phyloP scores from a whole-genome alignment of 1,140 invertebrate genomes.

The Vanessa atalanta region DNA sequence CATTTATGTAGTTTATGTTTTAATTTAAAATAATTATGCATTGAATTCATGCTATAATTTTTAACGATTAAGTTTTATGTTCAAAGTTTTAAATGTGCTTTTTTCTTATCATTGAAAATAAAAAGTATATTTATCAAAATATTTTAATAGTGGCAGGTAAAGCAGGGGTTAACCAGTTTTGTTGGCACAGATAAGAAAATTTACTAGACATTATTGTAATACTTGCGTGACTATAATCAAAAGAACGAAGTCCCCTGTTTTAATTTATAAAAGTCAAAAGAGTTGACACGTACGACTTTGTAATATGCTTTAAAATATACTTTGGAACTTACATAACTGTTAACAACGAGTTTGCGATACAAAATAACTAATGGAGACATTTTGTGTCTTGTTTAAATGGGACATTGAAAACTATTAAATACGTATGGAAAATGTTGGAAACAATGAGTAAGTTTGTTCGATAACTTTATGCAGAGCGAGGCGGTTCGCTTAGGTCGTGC shows the following conservation, averaged over 20 bases:
- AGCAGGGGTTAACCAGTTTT: not conserved
- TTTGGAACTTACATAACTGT: not conserved
- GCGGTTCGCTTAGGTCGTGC: conserved; percentile 8
- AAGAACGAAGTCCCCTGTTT: not conserved
- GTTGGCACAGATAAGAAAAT: conserved; percentile 4
- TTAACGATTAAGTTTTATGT: not conserved
- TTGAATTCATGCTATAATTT: not conserved
- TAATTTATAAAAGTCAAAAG: not conserved
- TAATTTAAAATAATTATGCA: too few species aligned
- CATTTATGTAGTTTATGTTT: too few species aligned
- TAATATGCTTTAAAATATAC: not conserved
- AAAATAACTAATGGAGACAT: not conserved
- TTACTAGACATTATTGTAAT: not conserved
- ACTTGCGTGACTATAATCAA: conserved; percentile 12
- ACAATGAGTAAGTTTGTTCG: conserved; percentile 33
- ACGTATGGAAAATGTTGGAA: conserved; percentile 19
- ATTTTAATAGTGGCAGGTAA: not conserved
- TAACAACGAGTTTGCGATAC: not conserved
- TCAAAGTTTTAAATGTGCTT: not conserved
- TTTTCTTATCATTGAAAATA: not conserved
- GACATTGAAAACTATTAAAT: conserved; percentile 27
- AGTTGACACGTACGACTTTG: not conserved
- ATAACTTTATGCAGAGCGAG: conserved; percentile 30
- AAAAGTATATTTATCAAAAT: not conserved
- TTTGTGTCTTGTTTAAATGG: conserved; percentile 15